phyloP scores from a whole-genome alignment of 2,888 invertebrate species.

The Cryptocephalus moraei region DNA sequence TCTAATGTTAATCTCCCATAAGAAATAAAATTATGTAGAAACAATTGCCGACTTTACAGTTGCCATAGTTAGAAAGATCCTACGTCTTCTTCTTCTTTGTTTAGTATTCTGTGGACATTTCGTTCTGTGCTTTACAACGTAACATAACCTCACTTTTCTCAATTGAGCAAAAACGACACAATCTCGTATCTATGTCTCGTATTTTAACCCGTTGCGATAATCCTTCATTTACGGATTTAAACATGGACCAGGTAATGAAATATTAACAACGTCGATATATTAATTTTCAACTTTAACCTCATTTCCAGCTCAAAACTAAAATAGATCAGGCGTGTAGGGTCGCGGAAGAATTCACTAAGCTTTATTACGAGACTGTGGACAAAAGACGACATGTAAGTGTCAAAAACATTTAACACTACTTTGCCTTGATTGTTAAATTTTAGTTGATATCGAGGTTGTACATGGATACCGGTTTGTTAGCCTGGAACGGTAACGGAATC shows the following conservation, averaged over 20 bases:
- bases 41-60: too few species aligned
- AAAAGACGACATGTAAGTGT: slow-evolving; percentile 67
- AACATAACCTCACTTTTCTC: too few species aligned
- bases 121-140: too few species aligned
- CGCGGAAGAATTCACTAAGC: slow-evolving; percentile 79
- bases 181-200: too few species aligned
- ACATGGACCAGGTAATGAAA: slow-evolving; percentile 3
- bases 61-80: too few species aligned
- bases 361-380: slow-evolving; percentile 84
- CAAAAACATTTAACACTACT: neutral
- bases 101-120: too few species aligned
- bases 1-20: too few species aligned
- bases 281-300: neutral
- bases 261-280: neutral
- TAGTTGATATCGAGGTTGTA: slow-evolving; percentile 72
- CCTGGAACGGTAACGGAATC: slow-evolving; percentile 89
- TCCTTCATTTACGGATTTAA: neutral
- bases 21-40: too few species aligned
- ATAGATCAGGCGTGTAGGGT: slow-evolving; percentile 74
- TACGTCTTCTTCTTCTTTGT: too few species aligned
- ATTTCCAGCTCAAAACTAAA: slow-evolving; percentile 42
- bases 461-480: slow-evolving; percentile 69
- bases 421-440: slow-evolving; percentile 1
- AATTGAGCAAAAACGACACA: too few species aligned
- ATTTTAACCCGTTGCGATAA: too few species aligned